Percentiles rank a stretch among this genome's conserved stretches.
Conservation (phyloP, 2,797 vertebrate species). For the Spea hammondii region DNA sequence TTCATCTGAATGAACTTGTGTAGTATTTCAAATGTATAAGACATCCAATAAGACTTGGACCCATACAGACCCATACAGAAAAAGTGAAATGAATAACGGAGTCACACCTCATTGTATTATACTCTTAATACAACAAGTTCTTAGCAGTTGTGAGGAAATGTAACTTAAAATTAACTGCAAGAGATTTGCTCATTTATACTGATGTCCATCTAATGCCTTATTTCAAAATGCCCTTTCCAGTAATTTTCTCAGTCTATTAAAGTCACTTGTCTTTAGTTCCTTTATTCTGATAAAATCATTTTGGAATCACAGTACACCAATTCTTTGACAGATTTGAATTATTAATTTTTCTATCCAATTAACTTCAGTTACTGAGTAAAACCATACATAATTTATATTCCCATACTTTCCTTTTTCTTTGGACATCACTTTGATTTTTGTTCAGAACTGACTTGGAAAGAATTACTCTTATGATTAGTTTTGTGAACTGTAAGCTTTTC, state of each 20-base stretch:
- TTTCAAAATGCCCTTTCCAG: neutral
- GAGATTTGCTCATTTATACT: neutral
- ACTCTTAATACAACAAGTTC: no score
- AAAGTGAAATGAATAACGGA: no score
- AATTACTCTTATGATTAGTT: conserved; percentile 28
- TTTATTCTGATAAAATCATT: conserved; percentile 24
- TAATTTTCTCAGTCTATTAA: neutral
- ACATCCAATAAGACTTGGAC: no score
- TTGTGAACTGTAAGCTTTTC: conserved; percentile 17
- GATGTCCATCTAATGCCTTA: neutral
- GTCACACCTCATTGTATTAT: no score
- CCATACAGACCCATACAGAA: no score
- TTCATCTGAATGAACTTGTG: no score
- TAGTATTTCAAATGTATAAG: no score
- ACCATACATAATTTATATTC: conserved; percentile 39
- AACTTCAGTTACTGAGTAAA: conserved; percentile 41
- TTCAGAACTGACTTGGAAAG: conserved; percentile 25
- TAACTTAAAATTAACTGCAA: neutral
- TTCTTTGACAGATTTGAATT: conserved; percentile 41
- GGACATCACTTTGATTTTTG: conserved; percentile 30
- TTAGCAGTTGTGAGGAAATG: neutral
- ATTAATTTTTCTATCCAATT: conserved; percentile 38
- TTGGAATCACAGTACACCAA: conserved; percentile 24
- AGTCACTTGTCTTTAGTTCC: neutral
- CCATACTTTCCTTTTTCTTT: conserved; percentile 41